phyloP scores from a whole-genome alignment of 2,113 vertebrate species.

The Pao palembangensis region DNA sequence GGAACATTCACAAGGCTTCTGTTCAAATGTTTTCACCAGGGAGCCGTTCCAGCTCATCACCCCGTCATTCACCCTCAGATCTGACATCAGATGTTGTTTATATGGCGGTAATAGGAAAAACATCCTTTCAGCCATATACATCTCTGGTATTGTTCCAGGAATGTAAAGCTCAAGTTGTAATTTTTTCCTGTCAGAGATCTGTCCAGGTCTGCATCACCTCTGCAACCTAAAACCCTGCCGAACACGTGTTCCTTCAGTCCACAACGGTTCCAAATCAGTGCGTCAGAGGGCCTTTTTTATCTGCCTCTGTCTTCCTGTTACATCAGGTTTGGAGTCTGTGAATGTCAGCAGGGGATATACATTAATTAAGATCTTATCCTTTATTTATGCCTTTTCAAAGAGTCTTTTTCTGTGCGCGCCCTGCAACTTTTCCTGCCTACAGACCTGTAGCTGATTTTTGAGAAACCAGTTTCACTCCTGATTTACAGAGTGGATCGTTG shows the following conservation, averaged over 20 bases:
- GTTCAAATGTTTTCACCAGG: constrained; percentile 38
- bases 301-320: constrained; percentile 6
- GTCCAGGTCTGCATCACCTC: background rate
- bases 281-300: constrained; percentile 18
- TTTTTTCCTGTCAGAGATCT: background rate
- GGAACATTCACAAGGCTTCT: constrained; percentile 28
- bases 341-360: constrained; percentile 16
- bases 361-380: background rate
- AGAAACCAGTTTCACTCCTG: background rate
- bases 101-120: constrained; percentile 46
- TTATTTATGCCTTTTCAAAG: background rate
- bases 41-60: constrained; percentile 45
- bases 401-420: background rate
- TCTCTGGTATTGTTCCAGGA: background rate
- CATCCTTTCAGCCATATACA: constrained; percentile 11
- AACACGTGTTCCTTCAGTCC: constrained; percentile 6
- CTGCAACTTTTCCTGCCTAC: constrained; percentile 6
- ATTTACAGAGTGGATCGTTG: constrained; percentile 28
- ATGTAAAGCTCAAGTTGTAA: background rate
- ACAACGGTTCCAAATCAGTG: constrained; percentile 32
- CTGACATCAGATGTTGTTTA: constrained; percentile 40
- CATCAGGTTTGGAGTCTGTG: constrained; percentile 31
- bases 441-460: constrained; percentile 42
- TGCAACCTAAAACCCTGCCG: background rate
- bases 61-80: constrained; percentile 31